Base-by-base conservation (phyloP, 2,888 invertebrate genomes). In the Minunthozetes semirufus region DNA sequence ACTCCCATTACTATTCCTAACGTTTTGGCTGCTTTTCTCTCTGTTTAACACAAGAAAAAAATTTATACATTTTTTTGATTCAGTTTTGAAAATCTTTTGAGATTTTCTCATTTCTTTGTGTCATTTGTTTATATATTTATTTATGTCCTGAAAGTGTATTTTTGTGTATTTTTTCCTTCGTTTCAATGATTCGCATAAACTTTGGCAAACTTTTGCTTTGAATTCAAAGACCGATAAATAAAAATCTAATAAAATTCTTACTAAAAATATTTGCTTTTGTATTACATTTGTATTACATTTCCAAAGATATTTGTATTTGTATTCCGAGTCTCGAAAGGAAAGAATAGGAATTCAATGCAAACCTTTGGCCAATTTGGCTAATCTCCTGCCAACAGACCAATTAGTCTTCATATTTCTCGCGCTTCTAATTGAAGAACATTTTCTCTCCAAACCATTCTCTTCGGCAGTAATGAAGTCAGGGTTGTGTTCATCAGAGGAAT, bases 21-120 rank as follows among this genome's bases (percentile, higher is more conserved):
- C 11, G 96, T 97, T 84, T 96, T 96, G 5, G 97, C 97, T 11
- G 97, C 97, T 83, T 97, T 97, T 83, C 95, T 94, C 83, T 96
- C 97, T 74, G 17, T 56, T 5, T n/a, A 25, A 11, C 63, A 27
- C n/a, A n/a, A 53, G 5, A 53, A n/a, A 13, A 13, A 27, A 9
- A 63, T 19, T 63, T 29, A 6, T n/a, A n/a, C n/a, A n/a, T n/a
- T 17, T 27, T 22, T 63, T 63, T 17, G 5, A 9, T 29, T 11
- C 29, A 22, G 25, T 27, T 19, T 29, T 11, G 4, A 63, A 22
- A 22, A 25, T 61, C 8, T 27, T 13, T 11, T 29, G 19, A 29
- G 8, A 63, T 29, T 22, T 29, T 22, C 19, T 4, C 19, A 25
- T 63, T 27, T 63, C 19, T 56, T 56, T 56, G 19, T 56, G n/a